phyloP scores from a whole-genome alignment of 2,113 vertebrate genomes.

The Marmota monax region DNA sequence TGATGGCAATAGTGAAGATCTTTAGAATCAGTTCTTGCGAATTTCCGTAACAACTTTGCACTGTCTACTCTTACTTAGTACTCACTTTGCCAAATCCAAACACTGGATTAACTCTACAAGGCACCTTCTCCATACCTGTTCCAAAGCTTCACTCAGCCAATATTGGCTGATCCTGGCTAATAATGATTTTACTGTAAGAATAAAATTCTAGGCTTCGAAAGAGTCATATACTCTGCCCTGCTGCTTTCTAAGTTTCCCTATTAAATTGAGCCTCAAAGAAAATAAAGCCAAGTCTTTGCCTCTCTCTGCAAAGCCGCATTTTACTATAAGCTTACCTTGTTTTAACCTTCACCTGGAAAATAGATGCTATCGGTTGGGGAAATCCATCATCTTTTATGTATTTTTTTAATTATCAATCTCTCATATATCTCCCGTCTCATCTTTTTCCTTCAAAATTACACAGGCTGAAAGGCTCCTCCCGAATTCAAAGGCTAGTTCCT shows the following conservation, averaged over 20 bases:
- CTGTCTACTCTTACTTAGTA: neutral
- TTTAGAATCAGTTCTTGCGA: neutral
- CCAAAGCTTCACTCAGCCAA: neutral
- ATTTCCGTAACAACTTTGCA: neutral
- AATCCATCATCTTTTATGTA: neutral
- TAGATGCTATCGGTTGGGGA: neutral
- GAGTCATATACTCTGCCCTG: neutral
- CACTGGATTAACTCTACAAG: neutral
- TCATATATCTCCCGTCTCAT: neutral
- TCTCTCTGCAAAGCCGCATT: neutral
- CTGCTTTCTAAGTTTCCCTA: neutral
- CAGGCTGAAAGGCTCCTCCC: neutral
- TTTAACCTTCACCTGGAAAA: neutral
- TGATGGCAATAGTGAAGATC: neutral
- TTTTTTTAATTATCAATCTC: neutral
- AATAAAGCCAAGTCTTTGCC: neutral
- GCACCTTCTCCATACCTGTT: neutral
- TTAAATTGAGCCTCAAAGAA: neutral
- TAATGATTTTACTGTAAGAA: neutral
- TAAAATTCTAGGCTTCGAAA: neutral
- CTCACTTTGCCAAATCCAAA: neutral
- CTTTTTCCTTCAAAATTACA: neutral
- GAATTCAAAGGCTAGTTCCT: neutral
- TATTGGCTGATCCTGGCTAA: neutral
- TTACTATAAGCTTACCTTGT: neutral